phyloP scores from a whole-genome alignment of 1,140 invertebrate species.

The Centruroides vittatus region DNA sequence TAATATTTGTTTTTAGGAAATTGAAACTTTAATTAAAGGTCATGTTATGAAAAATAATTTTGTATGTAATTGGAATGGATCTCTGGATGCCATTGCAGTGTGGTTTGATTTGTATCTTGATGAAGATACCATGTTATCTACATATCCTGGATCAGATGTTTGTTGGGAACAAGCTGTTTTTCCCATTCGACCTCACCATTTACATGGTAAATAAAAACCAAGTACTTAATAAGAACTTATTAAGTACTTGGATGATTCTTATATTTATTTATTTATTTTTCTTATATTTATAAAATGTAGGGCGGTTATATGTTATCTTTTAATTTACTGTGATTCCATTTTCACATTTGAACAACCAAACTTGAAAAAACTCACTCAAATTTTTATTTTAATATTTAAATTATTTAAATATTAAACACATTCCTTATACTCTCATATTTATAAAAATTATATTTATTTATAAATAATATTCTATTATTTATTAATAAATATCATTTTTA shows the following conservation, averaged over 20 bases:
- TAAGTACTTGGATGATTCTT: background rate
- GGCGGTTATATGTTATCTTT: background rate
- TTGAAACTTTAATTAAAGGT: constrained; percentile 11
- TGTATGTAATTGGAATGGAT: constrained; percentile 33
- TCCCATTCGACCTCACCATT: constrained; percentile 21
- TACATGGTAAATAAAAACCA: constrained; percentile 1
- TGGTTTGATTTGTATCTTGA: constrained; percentile 61
- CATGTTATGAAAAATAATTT: constrained; percentile 12
- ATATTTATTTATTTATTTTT: background rate
- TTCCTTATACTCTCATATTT: no score
- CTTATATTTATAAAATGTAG: no score
- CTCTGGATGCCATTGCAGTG: constrained; percentile 44
- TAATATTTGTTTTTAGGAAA: constrained; percentile 4
- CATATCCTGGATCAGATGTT: constrained; percentile 24
- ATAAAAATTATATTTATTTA: no score
- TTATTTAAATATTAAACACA: no score
- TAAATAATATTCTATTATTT: no score
- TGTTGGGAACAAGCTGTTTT: constrained; percentile 67
- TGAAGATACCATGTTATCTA: constrained; percentile 41
- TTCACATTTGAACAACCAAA: no score
- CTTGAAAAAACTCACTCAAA: no score
- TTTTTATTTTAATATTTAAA: no score
- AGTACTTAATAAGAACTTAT: background rate
- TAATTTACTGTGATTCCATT: no score
- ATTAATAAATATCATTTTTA: no score